Percentiles rank a stretch among this genome's conserved stretches.
These are phyloP conservation scores for Lepisosteus oculatus DNA, from an alignment of 2,113 vertebrate species.

Conservation along the genomic window DNA sequence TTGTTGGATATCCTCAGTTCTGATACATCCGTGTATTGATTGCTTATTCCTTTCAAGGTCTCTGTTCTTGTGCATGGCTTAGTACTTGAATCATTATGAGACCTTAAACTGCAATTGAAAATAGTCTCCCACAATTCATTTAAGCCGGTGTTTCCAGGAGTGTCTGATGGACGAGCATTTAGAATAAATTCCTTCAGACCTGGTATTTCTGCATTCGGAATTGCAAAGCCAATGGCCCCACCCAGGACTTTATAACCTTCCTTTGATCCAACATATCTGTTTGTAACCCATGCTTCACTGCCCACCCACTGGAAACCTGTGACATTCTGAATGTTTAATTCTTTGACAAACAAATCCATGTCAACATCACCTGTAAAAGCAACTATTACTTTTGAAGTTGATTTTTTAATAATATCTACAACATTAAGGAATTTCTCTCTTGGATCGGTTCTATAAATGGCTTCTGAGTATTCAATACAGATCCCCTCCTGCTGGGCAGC, in stretches of 20 bases:
- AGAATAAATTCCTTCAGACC: slow-evolving; percentile 10
- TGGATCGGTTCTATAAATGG: too few relatives aligned
- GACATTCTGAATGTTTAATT: too few relatives aligned
- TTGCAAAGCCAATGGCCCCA: not conserved
- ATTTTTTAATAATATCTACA: too few relatives aligned
- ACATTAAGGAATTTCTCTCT: too few relatives aligned
- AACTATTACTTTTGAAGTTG: too few relatives aligned
- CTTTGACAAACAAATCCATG: too few relatives aligned
- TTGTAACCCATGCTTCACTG: slow-evolving; percentile 1
- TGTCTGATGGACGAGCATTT: slow-evolving; percentile 6
- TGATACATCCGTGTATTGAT: slow-evolving; percentile 2
- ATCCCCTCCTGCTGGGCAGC: too few relatives aligned
- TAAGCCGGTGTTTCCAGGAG: not conserved
- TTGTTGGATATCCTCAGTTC: slow-evolving; percentile 19
- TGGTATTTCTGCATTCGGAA: too few relatives aligned
- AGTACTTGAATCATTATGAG: not conserved
- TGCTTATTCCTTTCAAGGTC: not conserved
- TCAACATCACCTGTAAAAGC: too few relatives aligned
- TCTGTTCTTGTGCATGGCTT: slow-evolving; percentile 13
- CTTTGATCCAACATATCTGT: not conserved
- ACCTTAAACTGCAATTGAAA: not conserved
- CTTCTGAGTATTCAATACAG: too few relatives aligned
- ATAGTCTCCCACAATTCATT: slow-evolving; percentile 13
- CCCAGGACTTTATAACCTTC: not conserved
- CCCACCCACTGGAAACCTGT: slow-evolving; percentile 1